These are phyloP conservation scores for Phataginus tricuspis DNA, from an alignment of 2,797 vertebrate genomes.

Conservation along the genomic window DNA sequence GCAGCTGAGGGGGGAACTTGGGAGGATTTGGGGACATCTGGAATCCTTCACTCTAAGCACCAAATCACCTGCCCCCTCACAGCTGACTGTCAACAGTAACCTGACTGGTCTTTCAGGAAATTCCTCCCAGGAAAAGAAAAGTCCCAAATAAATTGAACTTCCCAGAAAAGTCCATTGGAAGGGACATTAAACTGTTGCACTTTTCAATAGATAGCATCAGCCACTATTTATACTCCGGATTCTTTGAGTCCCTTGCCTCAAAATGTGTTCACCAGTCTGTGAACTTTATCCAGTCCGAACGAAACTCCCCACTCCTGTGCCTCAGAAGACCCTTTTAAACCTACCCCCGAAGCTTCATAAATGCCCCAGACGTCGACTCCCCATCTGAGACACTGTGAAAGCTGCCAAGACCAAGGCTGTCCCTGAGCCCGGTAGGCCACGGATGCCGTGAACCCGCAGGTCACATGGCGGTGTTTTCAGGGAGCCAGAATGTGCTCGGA, in stretches of 20 bases:
- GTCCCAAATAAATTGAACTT: not conserved
- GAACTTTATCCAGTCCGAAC: not conserved
- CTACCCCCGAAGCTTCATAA: not conserved
- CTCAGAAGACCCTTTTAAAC: not conserved
- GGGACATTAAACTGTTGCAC: not conserved
- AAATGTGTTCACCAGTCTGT: not conserved
- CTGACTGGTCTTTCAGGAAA: not conserved
- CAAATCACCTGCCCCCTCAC: no score
- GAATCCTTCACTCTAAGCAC: not conserved
- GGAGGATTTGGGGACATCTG: not conserved
- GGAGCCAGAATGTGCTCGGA: not conserved
- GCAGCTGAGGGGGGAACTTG: not conserved
- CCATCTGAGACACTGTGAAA: not conserved
- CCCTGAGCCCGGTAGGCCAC: not conserved
- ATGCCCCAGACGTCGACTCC: not conserved
- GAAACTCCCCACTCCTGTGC: not conserved
- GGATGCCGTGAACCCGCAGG: rapidly evolving
- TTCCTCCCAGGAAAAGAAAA: not conserved
- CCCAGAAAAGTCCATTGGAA: not conserved
- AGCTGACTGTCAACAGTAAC: not conserved
- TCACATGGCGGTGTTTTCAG: not conserved
- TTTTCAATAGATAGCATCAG: not conserved
- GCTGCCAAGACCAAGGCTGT: not conserved
- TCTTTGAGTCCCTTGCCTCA: not conserved
- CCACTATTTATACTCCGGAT: not conserved